Evolutionary conservation across 2,888 invertebrate genomes (phyloP).

Genomic region (Pardosa pseudoannulata): DNA sequence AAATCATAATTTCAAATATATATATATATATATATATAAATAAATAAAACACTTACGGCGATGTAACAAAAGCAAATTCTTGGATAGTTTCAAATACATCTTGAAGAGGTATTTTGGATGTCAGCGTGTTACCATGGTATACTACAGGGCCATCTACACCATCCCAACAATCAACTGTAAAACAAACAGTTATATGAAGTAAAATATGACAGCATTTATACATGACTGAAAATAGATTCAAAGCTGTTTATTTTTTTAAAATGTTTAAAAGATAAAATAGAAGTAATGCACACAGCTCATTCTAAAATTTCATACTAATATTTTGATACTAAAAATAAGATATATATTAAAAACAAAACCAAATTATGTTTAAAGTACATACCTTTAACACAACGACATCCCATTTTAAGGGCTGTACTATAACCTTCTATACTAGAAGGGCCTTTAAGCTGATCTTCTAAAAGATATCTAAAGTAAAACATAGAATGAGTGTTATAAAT

Average conservation of each 20-base stretch:
- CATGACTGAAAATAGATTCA: too few species aligned
- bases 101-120: constrained; percentile 79
- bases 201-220: too few species aligned
- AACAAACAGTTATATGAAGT: too few species aligned
- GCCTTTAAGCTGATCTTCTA: constrained; percentile 80
- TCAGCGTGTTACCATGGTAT: constrained; percentile 80
- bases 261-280: too few species aligned
- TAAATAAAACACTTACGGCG: constrained; percentile 63
- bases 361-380: too few species aligned
- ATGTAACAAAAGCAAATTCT: constrained; percentile 79
- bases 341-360: too few species aligned
- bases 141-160: constrained; percentile 80
- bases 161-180: constrained; percentile 81
- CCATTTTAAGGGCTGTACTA: constrained; percentile 78
- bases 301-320: too few species aligned
- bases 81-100: constrained; percentile 76
- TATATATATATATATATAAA: not conserved
- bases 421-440: constrained; percentile 80
- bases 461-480: constrained; percentile 77
- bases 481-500: too few species aligned
- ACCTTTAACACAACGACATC: constrained; percentile 79
- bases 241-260: too few species aligned
- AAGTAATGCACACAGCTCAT: too few species aligned
- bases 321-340: too few species aligned
- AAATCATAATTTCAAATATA: too few species aligned